phyloP scores from a whole-genome alignment of 2,888 invertebrate genomes.

The Gnatocerus cornutus region DNA sequence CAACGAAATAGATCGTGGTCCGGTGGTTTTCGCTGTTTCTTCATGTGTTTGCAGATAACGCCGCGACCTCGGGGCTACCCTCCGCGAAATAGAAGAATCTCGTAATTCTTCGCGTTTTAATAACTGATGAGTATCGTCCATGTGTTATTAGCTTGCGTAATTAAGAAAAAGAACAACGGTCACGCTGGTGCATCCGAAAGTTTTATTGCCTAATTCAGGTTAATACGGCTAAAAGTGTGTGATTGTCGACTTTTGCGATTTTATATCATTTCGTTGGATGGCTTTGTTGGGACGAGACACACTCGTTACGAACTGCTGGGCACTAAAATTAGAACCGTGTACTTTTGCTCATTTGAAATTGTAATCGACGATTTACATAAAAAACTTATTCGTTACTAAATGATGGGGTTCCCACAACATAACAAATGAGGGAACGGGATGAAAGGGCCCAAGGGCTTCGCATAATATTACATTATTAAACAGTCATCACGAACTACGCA shows the following conservation, averaged over 20 bases:
- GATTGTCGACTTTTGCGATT: conserved; percentile 49
- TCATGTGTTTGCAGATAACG: conserved; percentile 35
- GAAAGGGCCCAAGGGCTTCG: not conserved
- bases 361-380: conserved; percentile 49
- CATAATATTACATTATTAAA: too few relatives aligned
- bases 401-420: conserved; percentile 29
- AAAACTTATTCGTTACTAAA: conserved; percentile 47
- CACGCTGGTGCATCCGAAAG: conserved; percentile 65
- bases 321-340: conserved; percentile 50
- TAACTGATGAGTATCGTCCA: conserved; percentile 59
- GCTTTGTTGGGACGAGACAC: conserved; percentile 39
- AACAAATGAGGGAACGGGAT: conserved; percentile 17
- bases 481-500: too few relatives aligned
- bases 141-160: conserved; percentile 63
- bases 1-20: conserved; percentile 61
- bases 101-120: conserved; percentile 47
- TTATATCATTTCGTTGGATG: conserved; percentile 41
- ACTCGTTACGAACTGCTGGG: conserved; percentile 42
- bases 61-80: conserved; percentile 29
- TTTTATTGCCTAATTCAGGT: conserved; percentile 69
- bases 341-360: conserved; percentile 49
- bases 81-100: conserved; percentile 9
- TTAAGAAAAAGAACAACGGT: conserved; percentile 60
- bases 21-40: conserved; percentile 48
- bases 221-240: conserved; percentile 64